phyloP scores from a whole-genome alignment of 2,113 vertebrate genomes.

The Corythornis madagascariensis region DNA sequence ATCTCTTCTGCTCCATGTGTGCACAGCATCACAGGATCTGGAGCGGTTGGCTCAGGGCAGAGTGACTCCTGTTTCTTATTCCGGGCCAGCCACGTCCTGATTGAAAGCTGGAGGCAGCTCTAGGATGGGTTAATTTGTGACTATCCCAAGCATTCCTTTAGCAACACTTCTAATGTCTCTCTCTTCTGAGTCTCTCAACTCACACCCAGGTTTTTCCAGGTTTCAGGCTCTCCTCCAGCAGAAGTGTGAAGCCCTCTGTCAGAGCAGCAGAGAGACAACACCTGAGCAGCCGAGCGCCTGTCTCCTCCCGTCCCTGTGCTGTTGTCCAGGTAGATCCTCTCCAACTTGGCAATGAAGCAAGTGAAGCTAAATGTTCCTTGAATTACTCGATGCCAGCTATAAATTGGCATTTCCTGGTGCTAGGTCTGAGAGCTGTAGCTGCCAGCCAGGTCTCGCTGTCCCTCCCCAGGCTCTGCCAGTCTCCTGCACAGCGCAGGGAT shows the following conservation, averaged over 20 bases:
- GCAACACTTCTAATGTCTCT: background rate
- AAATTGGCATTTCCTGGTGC: background rate
- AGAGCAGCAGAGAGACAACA: background rate
- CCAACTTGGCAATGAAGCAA: background rate
- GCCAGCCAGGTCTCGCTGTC: background rate
- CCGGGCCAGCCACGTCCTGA: background rate
- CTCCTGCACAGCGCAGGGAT: accelerated
- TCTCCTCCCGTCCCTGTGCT: background rate
- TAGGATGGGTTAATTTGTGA: background rate
- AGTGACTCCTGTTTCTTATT: accelerated
- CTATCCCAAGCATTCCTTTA: background rate
- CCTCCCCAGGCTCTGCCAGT: background rate
- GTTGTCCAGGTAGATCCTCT: background rate
- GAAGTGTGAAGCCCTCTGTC: background rate
- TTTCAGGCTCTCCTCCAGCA: background rate
- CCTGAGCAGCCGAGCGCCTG: background rate
- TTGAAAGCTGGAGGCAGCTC: background rate
- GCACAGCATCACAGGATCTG: accelerated
- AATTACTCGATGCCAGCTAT: background rate
- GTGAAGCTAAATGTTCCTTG: background rate
- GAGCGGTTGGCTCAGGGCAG: background rate
- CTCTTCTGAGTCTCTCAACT: background rate
- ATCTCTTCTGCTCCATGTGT: background rate
- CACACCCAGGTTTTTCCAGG: background rate
- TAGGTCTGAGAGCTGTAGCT: background rate